Percentiles rank a stretch among this genome's conserved stretches.
Evolutionary conservation across 2,113 vertebrate species (phyloP).

Genomic region (Mesitornis unicolor): DNA sequence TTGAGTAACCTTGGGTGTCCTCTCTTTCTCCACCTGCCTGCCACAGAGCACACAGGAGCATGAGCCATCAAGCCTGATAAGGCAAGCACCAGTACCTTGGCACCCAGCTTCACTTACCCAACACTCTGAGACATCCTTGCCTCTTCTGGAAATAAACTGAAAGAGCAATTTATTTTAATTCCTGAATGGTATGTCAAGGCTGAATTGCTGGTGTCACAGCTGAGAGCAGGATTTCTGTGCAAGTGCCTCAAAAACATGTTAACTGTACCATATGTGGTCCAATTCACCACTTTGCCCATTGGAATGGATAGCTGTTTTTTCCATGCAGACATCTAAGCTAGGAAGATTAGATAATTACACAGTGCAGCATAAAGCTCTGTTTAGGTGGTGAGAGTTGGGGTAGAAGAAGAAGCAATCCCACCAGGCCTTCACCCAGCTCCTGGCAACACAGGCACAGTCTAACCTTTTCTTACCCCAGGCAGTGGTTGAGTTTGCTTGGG

Average conservation of each 20-base stretch:
- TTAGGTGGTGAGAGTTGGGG: neutral
- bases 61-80: neutral
- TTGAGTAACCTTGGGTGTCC: neutral
- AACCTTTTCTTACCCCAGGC: neutral
- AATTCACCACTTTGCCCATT: rapidly evolving
- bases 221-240: neutral
- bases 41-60: rapidly evolving
- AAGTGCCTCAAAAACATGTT: neutral
- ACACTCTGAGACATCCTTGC: neutral
- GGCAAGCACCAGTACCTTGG: neutral
- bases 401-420: neutral
- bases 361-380: neutral
- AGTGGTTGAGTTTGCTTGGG: neutral
- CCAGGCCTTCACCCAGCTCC: neutral
- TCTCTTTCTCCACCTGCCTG: neutral
- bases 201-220: neutral
- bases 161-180: neutral
- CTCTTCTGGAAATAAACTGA: neutral
- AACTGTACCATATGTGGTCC: no score
- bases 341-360: neutral
- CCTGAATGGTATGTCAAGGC: neutral
- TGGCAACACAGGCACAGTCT: neutral
- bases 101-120: neutral
- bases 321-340: neutral
- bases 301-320: neutral